Conservation (phyloP, 2,113 vertebrate genomes). For the Potamarius usumacintae region DNA sequence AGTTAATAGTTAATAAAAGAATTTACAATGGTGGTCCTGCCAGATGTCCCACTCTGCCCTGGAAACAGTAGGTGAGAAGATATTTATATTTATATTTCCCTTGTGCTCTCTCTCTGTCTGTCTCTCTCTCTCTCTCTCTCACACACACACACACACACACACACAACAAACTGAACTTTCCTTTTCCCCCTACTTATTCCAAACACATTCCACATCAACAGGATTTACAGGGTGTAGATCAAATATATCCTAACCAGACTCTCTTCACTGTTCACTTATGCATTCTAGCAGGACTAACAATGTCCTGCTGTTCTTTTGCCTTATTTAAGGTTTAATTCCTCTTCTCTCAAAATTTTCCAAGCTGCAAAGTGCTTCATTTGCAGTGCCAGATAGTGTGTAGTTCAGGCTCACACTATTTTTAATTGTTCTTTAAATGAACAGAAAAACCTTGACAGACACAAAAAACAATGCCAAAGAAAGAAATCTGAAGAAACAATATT, state of each 20-base stretch:
- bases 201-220: constrained; percentile 36
- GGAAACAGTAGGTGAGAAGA: constrained; percentile 49
- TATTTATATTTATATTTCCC: constrained; percentile 46
- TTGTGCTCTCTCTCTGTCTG: neutral
- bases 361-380: neutral
- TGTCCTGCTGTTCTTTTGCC: constrained; percentile 15
- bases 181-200: neutral
- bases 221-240: constrained; percentile 52
- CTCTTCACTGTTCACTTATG: constrained; percentile 1
- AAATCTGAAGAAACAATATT: neutral
- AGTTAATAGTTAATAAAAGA: neutral
- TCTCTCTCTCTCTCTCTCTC: neutral
- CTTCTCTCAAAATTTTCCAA: neutral
- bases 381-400: neutral
- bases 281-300: constrained; percentile 3
- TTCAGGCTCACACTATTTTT: neutral
- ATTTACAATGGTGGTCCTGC: constrained; percentile 19
- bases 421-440: neutral
- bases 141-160: constrained; percentile 14
- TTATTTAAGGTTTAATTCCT: neutral
- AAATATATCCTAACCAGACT: constrained; percentile 44
- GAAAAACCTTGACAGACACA: constrained; percentile 51
- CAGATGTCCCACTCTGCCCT: constrained; percentile 36
- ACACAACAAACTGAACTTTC: neutral
- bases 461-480: constrained; percentile 60